Conservation (phyloP, 2,113 vertebrate species). For the Talpa occidentalis region DNA sequence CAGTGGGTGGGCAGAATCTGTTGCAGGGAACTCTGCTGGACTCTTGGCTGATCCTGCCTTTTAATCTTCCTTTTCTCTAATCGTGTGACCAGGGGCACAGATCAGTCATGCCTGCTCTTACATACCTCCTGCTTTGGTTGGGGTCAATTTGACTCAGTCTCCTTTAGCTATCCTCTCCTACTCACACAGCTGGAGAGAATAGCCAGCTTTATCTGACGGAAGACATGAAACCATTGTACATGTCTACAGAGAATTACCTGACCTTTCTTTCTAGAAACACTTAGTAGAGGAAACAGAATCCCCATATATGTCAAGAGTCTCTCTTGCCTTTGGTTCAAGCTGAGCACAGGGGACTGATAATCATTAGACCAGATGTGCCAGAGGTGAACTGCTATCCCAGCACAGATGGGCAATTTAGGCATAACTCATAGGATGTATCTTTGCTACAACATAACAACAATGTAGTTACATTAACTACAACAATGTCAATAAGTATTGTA, state of each 20-base stretch:
- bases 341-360: neutral
- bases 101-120: neutral
- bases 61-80: slow-evolving; percentile 28
- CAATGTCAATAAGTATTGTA: neutral
- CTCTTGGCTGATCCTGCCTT: neutral
- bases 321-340: neutral
- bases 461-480: neutral
- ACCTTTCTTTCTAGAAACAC: neutral
- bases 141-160: neutral
- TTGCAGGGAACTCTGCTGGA: neutral
- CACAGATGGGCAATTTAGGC: neutral
- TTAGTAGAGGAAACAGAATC: neutral
- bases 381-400: neutral
- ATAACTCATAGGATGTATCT: neutral
- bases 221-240: neutral
- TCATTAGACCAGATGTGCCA: neutral
- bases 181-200: neutral
- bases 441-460: neutral
- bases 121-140: neutral
- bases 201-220: neutral
- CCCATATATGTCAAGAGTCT: neutral
- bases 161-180: neutral
- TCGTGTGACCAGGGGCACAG: neutral
- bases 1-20: neutral
- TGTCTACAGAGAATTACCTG: neutral